A percentile compares a stretch with the other conserved stretches of the same genome.
Conservation (phyloP, 2,113 vertebrate species). For the Catagonus wagneri region DNA sequence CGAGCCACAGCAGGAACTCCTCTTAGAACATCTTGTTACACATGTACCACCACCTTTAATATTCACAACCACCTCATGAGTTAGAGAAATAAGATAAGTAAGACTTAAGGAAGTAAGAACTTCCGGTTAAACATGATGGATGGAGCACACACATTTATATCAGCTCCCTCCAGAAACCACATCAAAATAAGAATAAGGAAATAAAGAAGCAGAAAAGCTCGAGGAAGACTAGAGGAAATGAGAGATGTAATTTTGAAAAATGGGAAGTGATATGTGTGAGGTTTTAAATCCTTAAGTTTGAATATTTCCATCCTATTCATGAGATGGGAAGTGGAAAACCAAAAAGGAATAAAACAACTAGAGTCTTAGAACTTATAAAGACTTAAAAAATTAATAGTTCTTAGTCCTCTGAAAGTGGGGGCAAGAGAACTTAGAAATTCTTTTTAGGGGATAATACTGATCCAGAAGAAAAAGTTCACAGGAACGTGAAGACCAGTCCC, state of each 20-base stretch:
- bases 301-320: background rate
- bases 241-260: background rate
- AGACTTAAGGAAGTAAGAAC: background rate
- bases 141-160: background rate
- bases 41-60: background rate
- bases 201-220: background rate
- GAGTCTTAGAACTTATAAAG: background rate
- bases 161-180: background rate
- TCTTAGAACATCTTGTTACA: background rate
- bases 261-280: background rate
- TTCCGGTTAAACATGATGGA: background rate
- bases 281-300: background rate
- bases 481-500: background rate
- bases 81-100: background rate
- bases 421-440: background rate
- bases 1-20: no score
- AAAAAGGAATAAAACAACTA: background rate
- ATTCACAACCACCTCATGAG: background rate
- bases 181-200: background rate
- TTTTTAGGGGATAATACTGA: background rate
- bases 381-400: background rate
- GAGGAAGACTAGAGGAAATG: background rate
- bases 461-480: background rate
- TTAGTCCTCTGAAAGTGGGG: background rate
- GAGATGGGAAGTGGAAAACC: background rate